phyloP scores from a whole-genome alignment of 2,888 invertebrate genomes.

The Falcaria lacertinaria region DNA sequence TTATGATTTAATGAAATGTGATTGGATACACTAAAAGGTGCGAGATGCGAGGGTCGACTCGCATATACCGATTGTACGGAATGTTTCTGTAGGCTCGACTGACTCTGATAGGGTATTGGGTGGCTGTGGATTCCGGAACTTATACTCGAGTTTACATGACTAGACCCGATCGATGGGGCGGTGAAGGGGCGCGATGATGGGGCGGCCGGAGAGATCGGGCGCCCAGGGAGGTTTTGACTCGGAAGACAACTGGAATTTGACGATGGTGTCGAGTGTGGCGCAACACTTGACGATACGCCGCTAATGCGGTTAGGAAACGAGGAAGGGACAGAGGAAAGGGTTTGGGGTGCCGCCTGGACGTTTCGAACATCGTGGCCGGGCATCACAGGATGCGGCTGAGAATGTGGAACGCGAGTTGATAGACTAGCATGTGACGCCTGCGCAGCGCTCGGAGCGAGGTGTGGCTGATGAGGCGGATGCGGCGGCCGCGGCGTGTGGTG shows the following conservation, averaged over 20 bases:
- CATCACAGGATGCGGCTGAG: conserved; percentile 55
- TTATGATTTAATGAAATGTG: conserved; percentile 74
- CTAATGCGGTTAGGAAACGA: conserved; percentile 57
- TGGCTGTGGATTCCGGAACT: conserved; percentile 70
- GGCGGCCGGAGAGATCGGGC: conserved; percentile 55
- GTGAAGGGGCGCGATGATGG: conserved; percentile 62
- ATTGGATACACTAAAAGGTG: conserved; percentile 62
- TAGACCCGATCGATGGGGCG: conserved; percentile 70
- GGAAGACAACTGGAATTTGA: conserved; percentile 65
- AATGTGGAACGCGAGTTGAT: conserved; percentile 47
- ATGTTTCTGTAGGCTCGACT: conserved; percentile 73
- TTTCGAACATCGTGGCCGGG: conserved; percentile 58
- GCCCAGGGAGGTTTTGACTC: conserved; percentile 57
- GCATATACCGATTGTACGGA: conserved; percentile 65
- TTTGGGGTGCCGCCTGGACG: conserved; percentile 32
- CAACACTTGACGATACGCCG: conserved; percentile 46
- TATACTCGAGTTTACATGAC: conserved; percentile 73
- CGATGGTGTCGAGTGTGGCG: conserved; percentile 51
- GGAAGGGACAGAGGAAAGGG: conserved; percentile 62
- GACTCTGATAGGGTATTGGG: conserved; percentile 67
- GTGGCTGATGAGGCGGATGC: conserved; percentile 11
- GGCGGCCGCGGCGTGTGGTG: conserved; percentile 48
- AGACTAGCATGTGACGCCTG: conserved; percentile 48
- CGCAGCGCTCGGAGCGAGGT: conserved; percentile 30
- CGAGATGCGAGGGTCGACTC: conserved; percentile 63